Evolutionary conservation across 2,113 vertebrate genomes (phyloP).

Genomic region (Anseranas semipalmata): DNA sequence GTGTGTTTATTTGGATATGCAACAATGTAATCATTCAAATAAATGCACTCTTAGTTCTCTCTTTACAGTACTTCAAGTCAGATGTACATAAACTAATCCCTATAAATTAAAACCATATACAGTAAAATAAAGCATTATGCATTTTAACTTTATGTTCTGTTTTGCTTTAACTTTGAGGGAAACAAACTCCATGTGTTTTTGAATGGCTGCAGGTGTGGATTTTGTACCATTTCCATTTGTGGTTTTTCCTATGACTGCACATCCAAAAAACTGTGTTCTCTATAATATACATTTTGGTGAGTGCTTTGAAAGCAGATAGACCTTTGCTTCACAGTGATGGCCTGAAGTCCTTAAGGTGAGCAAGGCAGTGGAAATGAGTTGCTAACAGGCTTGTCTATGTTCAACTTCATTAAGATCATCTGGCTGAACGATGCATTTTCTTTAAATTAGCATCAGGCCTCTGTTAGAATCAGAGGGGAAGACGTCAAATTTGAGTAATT

Average conservation of each 20-base stretch:
- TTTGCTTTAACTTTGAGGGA: slow-evolving; percentile 39
- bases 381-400: neutral
- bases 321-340: neutral
- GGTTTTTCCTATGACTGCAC: slow-evolving; percentile 32
- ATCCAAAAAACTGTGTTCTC: slow-evolving; percentile 17
- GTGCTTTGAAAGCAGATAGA: neutral
- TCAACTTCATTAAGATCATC: neutral
- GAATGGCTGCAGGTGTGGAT: slow-evolving; percentile 53
- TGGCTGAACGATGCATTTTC: neutral
- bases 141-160: slow-evolving; percentile 24
- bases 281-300: neutral
- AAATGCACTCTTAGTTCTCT: slow-evolving; percentile 42
- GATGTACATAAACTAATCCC: neutral
- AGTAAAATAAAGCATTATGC: slow-evolving; percentile 16
- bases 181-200: slow-evolving; percentile 16
- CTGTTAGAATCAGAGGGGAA: neutral
- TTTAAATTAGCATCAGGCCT: neutral
- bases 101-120: slow-evolving; percentile 43
- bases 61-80: neutral
- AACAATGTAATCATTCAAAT: slow-evolving; percentile 53
- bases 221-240: slow-evolving; percentile 43
- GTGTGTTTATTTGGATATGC: slow-evolving; percentile 46
- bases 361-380: neutral
- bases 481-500: slow-evolving; percentile 18
- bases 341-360: neutral